Evolutionary conservation across 2,113 vertebrate genomes (phyloP), one percentile per base, ranked within the genome.

Genomic region (Oophaga pumilio): DNA sequence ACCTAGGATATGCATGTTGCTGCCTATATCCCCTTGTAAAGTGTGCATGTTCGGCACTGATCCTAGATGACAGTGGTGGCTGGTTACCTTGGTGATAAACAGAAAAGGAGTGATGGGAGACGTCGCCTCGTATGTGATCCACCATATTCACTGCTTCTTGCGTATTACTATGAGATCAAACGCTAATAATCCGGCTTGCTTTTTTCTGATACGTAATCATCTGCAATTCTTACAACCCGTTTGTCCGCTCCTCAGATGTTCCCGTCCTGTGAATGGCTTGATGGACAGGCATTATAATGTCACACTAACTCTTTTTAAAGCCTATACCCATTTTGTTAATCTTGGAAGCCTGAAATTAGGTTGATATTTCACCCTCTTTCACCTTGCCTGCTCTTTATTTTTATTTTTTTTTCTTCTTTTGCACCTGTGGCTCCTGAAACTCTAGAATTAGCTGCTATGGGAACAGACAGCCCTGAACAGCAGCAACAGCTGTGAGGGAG

Each of bases 381-480:
- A 88, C 79, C 81, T 88, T 77, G 59, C 80, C 50, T 60, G 43
- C 68, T 76, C 80, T 49, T 43, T 43, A 43, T 43, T 43, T 43
- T 43, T 2, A 2, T 43, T 43, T 43, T 43, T 43, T 43, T 13
- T 33, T 76, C 49, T 74, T 28, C 49, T 10, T 83, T 84, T 53
- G 73, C 59, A 77, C 81, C 82, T 76, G 81, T 84, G 59, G n/a
- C 87, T 77, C 80, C 71, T 88, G 87, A 76, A 88, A 84, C 71
- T 84, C 59, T 77, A 88, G 87, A 88, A 68, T 74, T 62, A 81
- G 81, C 87, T 84, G 80, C 80, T 77, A 66, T 57, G 73, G 62
- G 87, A 77, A 88, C 87, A 88, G 87, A 77, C 87, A 66, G 87
- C 77, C 71, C 80, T 88, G 87, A 84, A 77, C 87, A 88, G 87